Evolutionary conservation across 2,113 vertebrate species (phyloP).

Genomic region (Heptranchias perlo): DNA sequence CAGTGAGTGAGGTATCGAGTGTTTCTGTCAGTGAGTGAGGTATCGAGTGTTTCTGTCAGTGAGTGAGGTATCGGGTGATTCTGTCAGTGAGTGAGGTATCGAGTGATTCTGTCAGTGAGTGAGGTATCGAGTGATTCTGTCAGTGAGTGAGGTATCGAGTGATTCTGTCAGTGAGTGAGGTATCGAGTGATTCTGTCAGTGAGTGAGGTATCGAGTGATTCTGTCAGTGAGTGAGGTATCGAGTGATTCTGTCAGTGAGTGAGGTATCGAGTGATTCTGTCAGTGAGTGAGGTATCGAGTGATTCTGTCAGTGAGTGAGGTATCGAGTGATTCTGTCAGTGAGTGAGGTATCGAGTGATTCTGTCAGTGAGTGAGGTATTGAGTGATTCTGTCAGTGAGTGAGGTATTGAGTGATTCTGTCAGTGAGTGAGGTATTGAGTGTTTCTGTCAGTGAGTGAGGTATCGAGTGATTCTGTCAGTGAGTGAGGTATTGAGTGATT

Average conservation of each 20-base stretch:
- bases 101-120: not conserved
- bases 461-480: too few relatives aligned
- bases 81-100: not conserved
- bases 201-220: not conserved
- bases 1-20: too few relatives aligned
- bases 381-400: not conserved
- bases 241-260: too few relatives aligned
- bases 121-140: not conserved
- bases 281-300: not conserved
- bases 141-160: too few relatives aligned
- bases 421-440: too few relatives aligned
- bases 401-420: not conserved
- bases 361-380: too few relatives aligned
- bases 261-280: too few relatives aligned
- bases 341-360: too few relatives aligned
- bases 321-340: not conserved
- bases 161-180: not conserved
- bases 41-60: not conserved
- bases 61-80: not conserved
- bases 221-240: not conserved
- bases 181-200: not conserved
- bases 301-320: not conserved
- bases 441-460: too few relatives aligned
- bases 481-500: not conserved
- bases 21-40: too few relatives aligned